Evolutionary conservation across 2,113 vertebrate species (phyloP).

Genomic region (Puma concolor): DNA sequence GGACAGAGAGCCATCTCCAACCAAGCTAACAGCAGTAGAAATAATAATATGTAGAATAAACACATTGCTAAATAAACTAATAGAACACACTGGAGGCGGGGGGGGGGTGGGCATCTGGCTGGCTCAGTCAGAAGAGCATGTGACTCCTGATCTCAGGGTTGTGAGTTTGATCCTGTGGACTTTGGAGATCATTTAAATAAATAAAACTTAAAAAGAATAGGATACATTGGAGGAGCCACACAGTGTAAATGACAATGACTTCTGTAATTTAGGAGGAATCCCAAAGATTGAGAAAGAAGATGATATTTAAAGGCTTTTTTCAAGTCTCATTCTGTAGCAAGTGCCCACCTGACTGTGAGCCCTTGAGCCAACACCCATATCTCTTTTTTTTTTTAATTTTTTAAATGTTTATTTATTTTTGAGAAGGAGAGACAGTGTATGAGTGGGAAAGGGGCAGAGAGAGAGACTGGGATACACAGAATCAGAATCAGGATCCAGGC

Average conservation of each 20-base stretch:
- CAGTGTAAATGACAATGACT: not conserved
- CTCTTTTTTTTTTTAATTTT: not conserved
- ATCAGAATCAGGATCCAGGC: too few species aligned
- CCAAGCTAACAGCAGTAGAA: not conserved
- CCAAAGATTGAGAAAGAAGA: not conserved
- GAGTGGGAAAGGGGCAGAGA: too few species aligned
- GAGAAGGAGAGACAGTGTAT: too few species aligned
- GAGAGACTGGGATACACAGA: too few species aligned
- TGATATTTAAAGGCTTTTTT: not conserved
- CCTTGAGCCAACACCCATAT: not conserved
- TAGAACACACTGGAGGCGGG: not conserved
- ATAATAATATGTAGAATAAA: not conserved
- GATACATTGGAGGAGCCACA: not conserved
- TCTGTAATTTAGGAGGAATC: not conserved
- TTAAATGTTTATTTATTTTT: too few species aligned
- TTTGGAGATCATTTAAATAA: not conserved
- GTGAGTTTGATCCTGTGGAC: not conserved
- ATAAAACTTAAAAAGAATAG: not conserved
- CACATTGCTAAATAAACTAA: not conserved
- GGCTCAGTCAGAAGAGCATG: not conserved
- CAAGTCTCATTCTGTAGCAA: not conserved
- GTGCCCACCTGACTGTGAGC: not conserved
- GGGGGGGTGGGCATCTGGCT: not conserved
- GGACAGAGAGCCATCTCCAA: not conserved
- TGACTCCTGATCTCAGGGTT: not conserved